Base-by-base conservation (phyloP, 1,140 invertebrate species). In the Charaxes varanes region DNA sequence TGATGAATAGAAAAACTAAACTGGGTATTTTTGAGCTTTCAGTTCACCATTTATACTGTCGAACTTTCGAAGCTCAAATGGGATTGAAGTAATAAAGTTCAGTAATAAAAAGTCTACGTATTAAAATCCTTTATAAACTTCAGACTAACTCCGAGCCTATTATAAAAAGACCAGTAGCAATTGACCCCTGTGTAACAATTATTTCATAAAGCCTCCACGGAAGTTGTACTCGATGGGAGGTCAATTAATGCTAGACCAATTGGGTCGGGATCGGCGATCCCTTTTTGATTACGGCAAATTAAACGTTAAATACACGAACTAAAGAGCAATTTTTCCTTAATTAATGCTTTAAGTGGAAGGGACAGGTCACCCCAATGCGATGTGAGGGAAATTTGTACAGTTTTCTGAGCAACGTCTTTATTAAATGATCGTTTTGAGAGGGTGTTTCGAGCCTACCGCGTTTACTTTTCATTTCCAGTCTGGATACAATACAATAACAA, bases 261-360 rank as follows among this genome's bases (percentile, higher is more conserved):
- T 40, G 24, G 22, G 22, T 32, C 15, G 5, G 24, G 19, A 10
- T 6, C 13, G 11, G 28, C 54, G 49, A 45, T 37, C 7, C 6
- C 15, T 47, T 24, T 24, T 54, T 41, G 47, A 60, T 60, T 49
- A 46, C 27, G 41, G 51, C 52, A 74, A 74, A 64, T 44, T 60
- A 61, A 56, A 66, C 66, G 51, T 58, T 70, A 57, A 62, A 60
- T 43, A 36, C 37, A 32, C 4, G 65, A 36, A 60, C 67, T 65
- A 68, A 62, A 63, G 66, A 53, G 10, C 47, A 60, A 72, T 70
- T 72, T 70, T 19, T 38, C 37, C 52, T 64, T 46, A 62, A 72
- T 64, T 63, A 45, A 49, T 17, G 17, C 18, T 32, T 24, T 27
- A 21, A 53, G 37, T 32, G 34, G 27, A 28, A 51, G 32, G 43